Conservation (phyloP, 2,888 invertebrate genomes). For the Latrodectus hesperus region DNA sequence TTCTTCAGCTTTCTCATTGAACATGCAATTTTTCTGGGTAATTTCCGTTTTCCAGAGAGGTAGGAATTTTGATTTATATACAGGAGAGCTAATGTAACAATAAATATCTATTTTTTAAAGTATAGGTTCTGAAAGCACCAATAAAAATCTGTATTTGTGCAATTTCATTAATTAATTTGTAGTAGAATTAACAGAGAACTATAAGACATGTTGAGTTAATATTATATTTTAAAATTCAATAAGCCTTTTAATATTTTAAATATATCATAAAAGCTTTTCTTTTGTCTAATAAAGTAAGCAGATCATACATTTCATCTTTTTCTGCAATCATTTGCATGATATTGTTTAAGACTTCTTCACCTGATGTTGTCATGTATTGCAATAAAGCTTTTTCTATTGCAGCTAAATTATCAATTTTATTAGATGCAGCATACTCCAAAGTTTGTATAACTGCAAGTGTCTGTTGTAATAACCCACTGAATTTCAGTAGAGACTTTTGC, state of each 20-base stretch:
- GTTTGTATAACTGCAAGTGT: constrained; percentile 79
- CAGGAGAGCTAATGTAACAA: too few species aligned
- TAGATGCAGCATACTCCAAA: constrained; percentile 78
- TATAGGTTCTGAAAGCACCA: too few species aligned
- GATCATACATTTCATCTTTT: constrained; percentile 52
- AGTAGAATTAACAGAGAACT: background rate
- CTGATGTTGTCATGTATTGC: constrained; percentile 73
- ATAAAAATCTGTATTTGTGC: too few species aligned
- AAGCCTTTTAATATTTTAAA: too few species aligned
- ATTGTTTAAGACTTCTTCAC: constrained; percentile 48
- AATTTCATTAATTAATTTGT: too few species aligned
- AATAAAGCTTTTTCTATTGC: constrained; percentile 81
- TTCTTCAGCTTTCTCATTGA: too few species aligned
- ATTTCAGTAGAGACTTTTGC: constrained; percentile 61
- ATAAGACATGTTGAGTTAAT: background rate
- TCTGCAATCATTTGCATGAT: constrained; percentile 61
- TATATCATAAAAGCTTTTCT: too few species aligned
- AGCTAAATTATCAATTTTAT: constrained; percentile 79
- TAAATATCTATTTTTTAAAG: too few species aligned
- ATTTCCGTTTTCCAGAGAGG: too few species aligned
- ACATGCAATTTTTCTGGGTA: too few species aligned
- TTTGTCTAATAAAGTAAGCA: background rate
- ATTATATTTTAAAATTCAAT: too few species aligned
- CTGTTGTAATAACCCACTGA: constrained; percentile 75
- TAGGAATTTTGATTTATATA: too few species aligned